Conservation (phyloP, 2,113 vertebrate species). For the human region DNA sequence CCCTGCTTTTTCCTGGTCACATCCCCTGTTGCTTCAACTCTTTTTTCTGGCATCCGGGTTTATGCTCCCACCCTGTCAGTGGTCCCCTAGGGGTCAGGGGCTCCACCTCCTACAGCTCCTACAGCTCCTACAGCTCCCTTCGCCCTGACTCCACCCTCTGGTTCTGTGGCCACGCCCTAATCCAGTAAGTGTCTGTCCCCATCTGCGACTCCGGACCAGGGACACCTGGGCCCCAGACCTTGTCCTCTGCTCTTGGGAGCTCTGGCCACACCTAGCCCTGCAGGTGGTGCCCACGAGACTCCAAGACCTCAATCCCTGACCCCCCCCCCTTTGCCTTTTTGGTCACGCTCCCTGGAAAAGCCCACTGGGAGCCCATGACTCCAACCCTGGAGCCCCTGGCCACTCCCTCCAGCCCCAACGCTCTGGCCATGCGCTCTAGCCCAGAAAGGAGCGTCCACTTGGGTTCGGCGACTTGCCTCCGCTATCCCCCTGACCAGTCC, state of each 20-base stretch:
- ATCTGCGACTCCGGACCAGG: neutral
- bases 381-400: neutral
- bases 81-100: neutral
- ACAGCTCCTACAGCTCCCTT: neutral
- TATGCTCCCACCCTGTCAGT: neutral
- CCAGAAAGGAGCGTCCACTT: neutral
- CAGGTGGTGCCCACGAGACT: neutral
- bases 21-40: neutral
- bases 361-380: neutral
- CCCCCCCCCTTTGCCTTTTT: neutral
- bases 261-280: neutral
- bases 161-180: neutral
- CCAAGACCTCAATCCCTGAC: neutral
- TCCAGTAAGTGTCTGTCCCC: neutral
- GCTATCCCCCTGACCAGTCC: neutral
- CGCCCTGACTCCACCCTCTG: neutral
- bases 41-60: neutral
- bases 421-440: neutral
- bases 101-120: neutral
- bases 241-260: neutral
- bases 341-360: neutral
- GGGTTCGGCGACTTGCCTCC: neutral
- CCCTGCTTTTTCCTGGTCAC: neutral
- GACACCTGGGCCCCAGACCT: neutral
- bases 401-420: too few relatives aligned